A percentile compares a stretch with the other conserved stretches of the same genome.
Conservation (phyloP, 2,797 vertebrate species). For the Tinamus major region DNA sequence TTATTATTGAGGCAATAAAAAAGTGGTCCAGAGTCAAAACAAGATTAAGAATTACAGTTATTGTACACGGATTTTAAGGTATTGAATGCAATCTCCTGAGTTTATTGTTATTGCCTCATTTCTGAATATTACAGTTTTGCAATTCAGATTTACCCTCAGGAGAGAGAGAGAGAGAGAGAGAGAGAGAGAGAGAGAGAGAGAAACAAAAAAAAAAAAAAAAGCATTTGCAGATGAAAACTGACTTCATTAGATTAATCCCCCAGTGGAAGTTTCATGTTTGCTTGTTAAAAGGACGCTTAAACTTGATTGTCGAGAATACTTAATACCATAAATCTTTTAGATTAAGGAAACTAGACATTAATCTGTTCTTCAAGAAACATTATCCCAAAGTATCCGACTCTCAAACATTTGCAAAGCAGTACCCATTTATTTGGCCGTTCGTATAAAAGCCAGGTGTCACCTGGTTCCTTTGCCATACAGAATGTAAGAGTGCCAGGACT, state of each 20-base stretch:
- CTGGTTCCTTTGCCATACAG: background rate
- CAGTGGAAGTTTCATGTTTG: background rate
- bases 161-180: no score
- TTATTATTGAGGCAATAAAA: background rate
- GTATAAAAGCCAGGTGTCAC: background rate
- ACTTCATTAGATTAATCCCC: background rate
- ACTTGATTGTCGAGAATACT: background rate
- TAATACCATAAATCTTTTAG: background rate
- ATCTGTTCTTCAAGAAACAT: background rate
- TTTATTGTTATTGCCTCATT: background rate
- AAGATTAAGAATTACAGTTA: conserved; percentile 14
- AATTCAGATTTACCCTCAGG: background rate
- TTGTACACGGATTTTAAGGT: background rate
- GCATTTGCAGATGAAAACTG: background rate
- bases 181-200: no score
- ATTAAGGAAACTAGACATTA: background rate
- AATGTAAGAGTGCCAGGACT: background rate
- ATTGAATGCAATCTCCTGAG: background rate
- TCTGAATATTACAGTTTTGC: background rate
- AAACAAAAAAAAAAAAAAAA: background rate
- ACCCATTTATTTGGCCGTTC: background rate
- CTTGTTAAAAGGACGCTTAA: background rate
- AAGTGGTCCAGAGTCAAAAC: background rate
- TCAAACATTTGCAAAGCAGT: background rate
- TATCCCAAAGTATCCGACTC: background rate